phyloP scores from a whole-genome alignment of 1,140 invertebrate species.

The Hydropsyche tenuis region DNA sequence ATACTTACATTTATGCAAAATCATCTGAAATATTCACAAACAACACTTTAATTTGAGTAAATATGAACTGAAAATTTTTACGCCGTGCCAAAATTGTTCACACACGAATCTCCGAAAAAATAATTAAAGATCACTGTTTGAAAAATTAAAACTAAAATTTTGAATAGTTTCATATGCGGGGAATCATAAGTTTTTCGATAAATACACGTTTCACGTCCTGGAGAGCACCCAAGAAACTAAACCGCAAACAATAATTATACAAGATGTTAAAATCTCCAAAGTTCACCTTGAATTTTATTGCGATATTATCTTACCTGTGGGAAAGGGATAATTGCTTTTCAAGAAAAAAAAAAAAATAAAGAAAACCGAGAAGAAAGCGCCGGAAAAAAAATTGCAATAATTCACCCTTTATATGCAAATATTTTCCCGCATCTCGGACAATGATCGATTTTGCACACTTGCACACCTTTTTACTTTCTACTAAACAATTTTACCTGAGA shows the following conservation, averaged over 20 bases:
- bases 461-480: background rate
- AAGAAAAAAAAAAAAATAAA: background rate
- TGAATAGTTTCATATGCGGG: no score
- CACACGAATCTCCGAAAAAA: no score
- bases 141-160: no score
- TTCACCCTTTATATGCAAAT: conserved; percentile 37
- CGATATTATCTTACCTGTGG: conserved; percentile 19
- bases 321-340: conserved; percentile 4
- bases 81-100: no score
- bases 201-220: background rate
- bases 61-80: no score
- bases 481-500: conserved; percentile 1
- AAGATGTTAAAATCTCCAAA: background rate
- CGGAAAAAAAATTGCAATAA: background rate
- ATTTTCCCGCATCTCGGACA: background rate
- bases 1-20: no score
- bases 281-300: background rate
- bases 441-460: conserved; percentile 3
- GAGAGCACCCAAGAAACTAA: background rate
- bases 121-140: no score
- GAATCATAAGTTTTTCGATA: background rate
- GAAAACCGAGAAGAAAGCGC: no score
- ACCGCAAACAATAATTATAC: background rate
- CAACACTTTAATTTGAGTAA: no score
- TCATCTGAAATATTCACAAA: no score